A percentile compares a stretch with the other conserved stretches of the same genome.
Evolutionary conservation across 1,140 invertebrate genomes (phyloP).

Genomic region (Lasioglossum baleicum): DNA sequence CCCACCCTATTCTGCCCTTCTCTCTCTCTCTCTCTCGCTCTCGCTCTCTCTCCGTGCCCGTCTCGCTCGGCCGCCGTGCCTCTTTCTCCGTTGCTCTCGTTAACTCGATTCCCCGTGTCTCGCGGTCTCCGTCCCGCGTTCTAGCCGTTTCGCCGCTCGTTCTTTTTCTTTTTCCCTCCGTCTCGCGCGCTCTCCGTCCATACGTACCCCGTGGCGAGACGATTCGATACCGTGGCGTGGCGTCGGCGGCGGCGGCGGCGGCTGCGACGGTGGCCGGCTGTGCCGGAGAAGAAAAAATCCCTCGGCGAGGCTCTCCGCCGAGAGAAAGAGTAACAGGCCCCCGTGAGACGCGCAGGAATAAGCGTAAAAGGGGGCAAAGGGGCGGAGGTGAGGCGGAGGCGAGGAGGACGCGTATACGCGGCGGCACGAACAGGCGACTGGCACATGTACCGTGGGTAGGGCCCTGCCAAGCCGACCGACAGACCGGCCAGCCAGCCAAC

Average conservation of each 20-base stretch:
- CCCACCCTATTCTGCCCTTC: conserved; percentile 54
- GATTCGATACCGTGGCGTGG: conserved; percentile 69
- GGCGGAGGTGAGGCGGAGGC: conserved; percentile 39
- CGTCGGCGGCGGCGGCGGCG: conserved; percentile 12
- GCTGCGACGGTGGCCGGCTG: conserved; percentile 44
- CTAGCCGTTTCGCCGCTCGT: no score
- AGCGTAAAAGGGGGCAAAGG: conserved; percentile 8
- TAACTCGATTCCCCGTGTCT: conserved; percentile 17
- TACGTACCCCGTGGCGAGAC: conserved; percentile 61
- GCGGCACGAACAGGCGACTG: conserved; percentile 8
- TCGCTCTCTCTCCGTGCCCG: no score
- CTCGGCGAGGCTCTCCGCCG: conserved; percentile 8
- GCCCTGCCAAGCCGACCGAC: conserved; percentile 60
- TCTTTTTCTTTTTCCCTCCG: background rate
- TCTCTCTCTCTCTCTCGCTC: background rate
- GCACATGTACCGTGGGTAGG: conserved; percentile 58
- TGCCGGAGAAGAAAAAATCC: conserved; percentile 69
- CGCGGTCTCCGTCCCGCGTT: no score
- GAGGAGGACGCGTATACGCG: conserved; percentile 25
- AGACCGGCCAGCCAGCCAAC: conserved; percentile 50
- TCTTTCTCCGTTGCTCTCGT: conserved; percentile 17
- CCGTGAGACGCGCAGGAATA: conserved; percentile 6
- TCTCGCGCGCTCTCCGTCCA: background rate
- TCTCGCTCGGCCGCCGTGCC: conserved; percentile 1
- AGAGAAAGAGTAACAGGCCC: conserved; percentile 68